These are phyloP conservation scores for Bombyx huttoni DNA, from an alignment of 2,888 invertebrate species.

Conservation along the genomic window DNA sequence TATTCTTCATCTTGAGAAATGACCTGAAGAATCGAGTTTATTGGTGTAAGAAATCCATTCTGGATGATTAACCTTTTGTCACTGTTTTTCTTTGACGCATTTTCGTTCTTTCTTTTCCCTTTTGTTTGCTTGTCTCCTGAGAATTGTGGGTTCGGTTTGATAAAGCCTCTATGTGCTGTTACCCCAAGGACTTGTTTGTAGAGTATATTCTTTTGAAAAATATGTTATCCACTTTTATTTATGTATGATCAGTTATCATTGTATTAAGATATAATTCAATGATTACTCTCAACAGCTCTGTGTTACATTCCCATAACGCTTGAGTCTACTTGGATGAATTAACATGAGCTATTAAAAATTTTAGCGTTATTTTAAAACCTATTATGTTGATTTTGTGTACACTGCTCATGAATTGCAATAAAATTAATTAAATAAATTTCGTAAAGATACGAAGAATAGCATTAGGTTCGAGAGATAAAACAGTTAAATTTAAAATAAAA, in stretches of 20 bases:
- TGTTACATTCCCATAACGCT: too few relatives aligned
- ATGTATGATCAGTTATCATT: background rate
- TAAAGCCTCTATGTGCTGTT: slow-evolving; percentile 3
- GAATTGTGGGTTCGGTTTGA: slow-evolving; percentile 8
- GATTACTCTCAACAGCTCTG: too few relatives aligned
- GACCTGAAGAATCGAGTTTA: slow-evolving; percentile 28
- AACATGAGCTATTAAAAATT: too few relatives aligned
- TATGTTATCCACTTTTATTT: background rate
- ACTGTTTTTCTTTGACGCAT: slow-evolving; percentile 24
- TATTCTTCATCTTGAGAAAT: slow-evolving; percentile 33
- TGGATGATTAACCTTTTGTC: slow-evolving; percentile 41
- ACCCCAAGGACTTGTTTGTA: background rate
- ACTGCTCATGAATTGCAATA: too few relatives aligned
- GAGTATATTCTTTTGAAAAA: background rate
- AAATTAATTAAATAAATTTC: too few relatives aligned
- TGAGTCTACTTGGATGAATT: too few relatives aligned
- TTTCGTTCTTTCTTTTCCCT: slow-evolving; percentile 14
- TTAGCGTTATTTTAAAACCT: too few relatives aligned
- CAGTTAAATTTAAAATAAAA: background rate
- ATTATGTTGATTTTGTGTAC: too few relatives aligned
- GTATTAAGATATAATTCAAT: background rate
- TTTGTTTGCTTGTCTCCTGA: slow-evolving; percentile 10
- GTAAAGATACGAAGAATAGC: background rate
- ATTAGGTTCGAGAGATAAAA: background rate
- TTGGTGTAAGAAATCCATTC: slow-evolving; percentile 37